Evolutionary conservation across 2,797 vertebrate genomes (phyloP), one percentile per base, ranked within the genome.

Genomic region (Labroides dimidiatus): DNA sequence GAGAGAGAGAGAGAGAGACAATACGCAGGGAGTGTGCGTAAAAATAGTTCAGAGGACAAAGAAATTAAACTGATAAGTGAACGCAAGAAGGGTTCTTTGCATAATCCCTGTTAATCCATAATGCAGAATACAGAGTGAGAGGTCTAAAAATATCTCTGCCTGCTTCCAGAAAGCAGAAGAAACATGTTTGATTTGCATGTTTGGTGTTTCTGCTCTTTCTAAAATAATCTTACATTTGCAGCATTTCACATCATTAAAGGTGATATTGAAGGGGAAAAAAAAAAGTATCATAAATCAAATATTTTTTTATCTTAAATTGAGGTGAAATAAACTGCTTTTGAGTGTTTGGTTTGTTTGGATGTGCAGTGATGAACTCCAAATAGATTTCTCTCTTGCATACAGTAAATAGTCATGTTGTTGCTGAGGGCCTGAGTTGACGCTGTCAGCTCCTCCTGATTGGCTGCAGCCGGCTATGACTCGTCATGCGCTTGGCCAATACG

Each of bases 1-100:
- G 94, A 95, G 91, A 94, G 94, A 95, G 91, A 94, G 94, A n/a
- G n/a, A n/a, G 89, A 94, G 91, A 94, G 94, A 95, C 82, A 81
- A 82, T 69, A 72, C 68, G 19, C 39, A 88, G 75, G 78, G 79
- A 87, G 78, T 75, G 76, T 61, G 48, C 76, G 69, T 81, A 75
- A 88, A 89, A 85, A 86, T 70, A 71, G 82, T 81, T 84, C 73
- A 70, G 50, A 66, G 71, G 69, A 89, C 84, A 91, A 90, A 89
- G 71, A 90, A 80, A 86, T 87, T 64, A 56, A 87, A 88, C 57
- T 81, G 82, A 85, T 83, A 85, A 83, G 56, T 70, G 36, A 86
- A 70, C 4, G 57, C 72, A 69, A 48, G 58, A 80, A 70, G 78
- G 63, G 47, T 80, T 78, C 42, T 92, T 91, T 91, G 82, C 82